Evolutionary conservation across 2,113 vertebrate species (phyloP).

Genomic region (Megaceryle maxima): DNA sequence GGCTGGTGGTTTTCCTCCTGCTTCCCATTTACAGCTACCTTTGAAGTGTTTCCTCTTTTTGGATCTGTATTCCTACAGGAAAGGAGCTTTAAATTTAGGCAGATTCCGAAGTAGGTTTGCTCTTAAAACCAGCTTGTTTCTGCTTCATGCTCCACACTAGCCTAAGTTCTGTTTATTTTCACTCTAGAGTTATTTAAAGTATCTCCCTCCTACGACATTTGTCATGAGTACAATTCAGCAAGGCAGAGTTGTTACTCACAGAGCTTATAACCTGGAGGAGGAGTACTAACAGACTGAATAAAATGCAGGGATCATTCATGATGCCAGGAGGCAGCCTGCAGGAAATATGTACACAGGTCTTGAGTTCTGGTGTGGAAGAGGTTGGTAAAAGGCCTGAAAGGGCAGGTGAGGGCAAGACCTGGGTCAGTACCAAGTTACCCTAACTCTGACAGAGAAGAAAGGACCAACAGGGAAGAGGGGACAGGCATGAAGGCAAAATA

Average conservation of each 20-base stretch:
- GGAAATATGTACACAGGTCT: not conserved
- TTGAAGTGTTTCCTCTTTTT: not conserved
- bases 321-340: rapidly evolving
- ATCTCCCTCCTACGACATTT: not conserved
- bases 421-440: not conserved
- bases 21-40: not conserved
- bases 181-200: not conserved
- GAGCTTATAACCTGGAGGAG: not conserved
- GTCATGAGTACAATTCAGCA: not conserved
- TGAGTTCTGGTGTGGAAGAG: rapidly evolving
- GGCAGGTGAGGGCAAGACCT: not conserved
- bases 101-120: not conserved
- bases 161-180: not conserved
- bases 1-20: not conserved
- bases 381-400: not conserved
- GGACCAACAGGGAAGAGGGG: not conserved
- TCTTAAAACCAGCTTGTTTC: not conserved
- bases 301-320: not conserved
- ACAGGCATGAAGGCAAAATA: not conserved
- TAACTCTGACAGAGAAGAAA: not conserved
- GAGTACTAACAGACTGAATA: not conserved
- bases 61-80: not conserved
- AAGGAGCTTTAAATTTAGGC: not conserved
- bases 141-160: not conserved
- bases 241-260: not conserved